A percentile compares a stretch with the other conserved stretches of the same genome.
Evolutionary conservation across 2,113 vertebrate species (phyloP).

Genomic region (Thomomys bottae): DNA sequence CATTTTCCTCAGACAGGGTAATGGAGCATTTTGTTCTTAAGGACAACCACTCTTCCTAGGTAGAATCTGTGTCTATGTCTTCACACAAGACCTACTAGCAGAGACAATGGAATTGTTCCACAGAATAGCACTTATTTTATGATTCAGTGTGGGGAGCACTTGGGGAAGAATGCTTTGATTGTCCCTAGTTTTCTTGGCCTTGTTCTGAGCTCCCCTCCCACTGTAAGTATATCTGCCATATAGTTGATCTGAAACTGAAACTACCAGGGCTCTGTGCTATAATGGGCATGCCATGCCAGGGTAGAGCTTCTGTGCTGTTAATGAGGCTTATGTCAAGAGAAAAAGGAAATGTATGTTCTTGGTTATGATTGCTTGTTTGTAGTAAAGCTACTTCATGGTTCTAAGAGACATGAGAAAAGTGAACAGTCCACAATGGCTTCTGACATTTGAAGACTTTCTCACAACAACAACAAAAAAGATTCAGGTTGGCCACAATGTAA

Average conservation of each 20-base stretch:
- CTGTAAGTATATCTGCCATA: background rate
- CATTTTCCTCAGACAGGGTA: background rate
- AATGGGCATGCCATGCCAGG: background rate
- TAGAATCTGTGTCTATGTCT: background rate
- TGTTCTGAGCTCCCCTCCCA: too few relatives aligned
- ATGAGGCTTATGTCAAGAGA: background rate
- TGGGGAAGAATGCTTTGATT: rapidly evolving
- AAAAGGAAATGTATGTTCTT: background rate
- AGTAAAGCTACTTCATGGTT: background rate
- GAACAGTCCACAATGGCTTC: background rate
- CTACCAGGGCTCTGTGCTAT: background rate
- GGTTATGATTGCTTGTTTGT: background rate
- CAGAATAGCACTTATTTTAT: background rate
- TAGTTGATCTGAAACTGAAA: background rate
- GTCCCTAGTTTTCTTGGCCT: background rate
- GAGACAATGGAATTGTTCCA: background rate
- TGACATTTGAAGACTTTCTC: background rate
- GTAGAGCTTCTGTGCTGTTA: background rate
- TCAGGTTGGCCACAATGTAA: too few relatives aligned
- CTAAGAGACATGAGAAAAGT: background rate
- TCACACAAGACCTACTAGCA: background rate
- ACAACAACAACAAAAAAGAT: too few relatives aligned
- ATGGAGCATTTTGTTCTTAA: slow-evolving; percentile 5
- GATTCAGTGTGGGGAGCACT: background rate
- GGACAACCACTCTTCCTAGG: background rate